Percentiles rank a stretch among this genome's conserved stretches.
Evolutionary conservation across 1,140 invertebrate species (phyloP).

Genomic region (Rhynchophorus ferrugineus): DNA sequence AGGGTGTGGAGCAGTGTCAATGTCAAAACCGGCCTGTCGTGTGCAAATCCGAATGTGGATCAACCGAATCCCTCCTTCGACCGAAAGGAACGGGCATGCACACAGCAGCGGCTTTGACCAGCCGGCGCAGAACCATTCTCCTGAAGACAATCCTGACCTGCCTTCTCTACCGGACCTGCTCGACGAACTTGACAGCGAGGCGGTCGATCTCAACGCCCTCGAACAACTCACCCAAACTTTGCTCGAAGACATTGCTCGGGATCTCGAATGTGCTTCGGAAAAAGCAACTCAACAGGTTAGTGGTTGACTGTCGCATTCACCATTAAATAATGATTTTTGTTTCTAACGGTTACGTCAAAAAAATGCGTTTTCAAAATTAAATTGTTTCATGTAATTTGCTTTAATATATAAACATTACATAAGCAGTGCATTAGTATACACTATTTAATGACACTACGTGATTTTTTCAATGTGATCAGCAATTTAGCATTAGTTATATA

Average conservation of each 20-base stretch:
- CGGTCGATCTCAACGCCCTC: slow-evolving; percentile 57
- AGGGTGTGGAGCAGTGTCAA: slow-evolving; percentile 10
- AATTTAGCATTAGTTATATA: no score
- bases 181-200: slow-evolving; percentile 54
- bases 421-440: no score
- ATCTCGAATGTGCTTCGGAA: slow-evolving; percentile 60
- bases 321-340: slow-evolving; percentile 4
- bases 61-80: slow-evolving; percentile 76
- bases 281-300: slow-evolving; percentile 40
- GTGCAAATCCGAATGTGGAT: slow-evolving; percentile 57
- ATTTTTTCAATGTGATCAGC: no score
- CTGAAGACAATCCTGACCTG: slow-evolving; percentile 63
- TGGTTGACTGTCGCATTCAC: background rate
- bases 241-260: slow-evolving; percentile 69
- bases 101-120: slow-evolving; percentile 47
- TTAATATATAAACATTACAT: no score
- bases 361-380: background rate
- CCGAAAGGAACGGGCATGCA: slow-evolving; percentile 66
- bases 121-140: slow-evolving; percentile 40
- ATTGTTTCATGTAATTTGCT: no score
- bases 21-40: slow-evolving; percentile 45
- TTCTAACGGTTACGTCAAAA: background rate
- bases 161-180: slow-evolving; percentile 74
- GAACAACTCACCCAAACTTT: slow-evolving; percentile 72
- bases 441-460: no score